Evolutionary conservation across 2,113 vertebrate genomes (phyloP).

Genomic region (Atherinomorus stipes): DNA sequence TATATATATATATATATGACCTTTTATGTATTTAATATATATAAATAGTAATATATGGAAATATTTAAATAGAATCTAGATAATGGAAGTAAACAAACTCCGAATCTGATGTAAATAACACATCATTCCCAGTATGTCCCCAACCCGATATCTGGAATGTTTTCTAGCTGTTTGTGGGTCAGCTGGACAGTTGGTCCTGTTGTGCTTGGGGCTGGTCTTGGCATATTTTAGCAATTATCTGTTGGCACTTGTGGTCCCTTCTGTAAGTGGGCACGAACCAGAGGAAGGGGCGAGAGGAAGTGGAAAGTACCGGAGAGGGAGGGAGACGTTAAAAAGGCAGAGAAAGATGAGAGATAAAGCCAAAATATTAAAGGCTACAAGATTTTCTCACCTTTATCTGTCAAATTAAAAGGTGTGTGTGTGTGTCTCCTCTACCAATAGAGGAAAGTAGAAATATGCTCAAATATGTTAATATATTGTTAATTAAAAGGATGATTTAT

Average conservation of each 20-base stretch:
- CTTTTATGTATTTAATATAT: not conserved
- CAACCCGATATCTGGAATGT: slow-evolving; percentile 62
- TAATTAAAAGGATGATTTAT: slow-evolving; percentile 32
- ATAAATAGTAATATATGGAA: slow-evolving; percentile 54
- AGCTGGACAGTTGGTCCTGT: slow-evolving; percentile 48
- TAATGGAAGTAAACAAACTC: slow-evolving; percentile 46
- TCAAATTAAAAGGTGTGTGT: slow-evolving; percentile 26
- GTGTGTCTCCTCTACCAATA: slow-evolving; percentile 24
- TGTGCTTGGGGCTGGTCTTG: slow-evolving; percentile 68
- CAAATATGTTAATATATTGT: slow-evolving; percentile 23
- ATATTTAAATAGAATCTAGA: slow-evolving; percentile 63
- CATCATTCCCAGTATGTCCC: slow-evolving; percentile 34
- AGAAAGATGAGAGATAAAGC: slow-evolving; percentile 24
- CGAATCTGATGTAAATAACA: slow-evolving; percentile 48
- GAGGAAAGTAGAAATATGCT: slow-evolving; percentile 33
- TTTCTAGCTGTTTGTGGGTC: slow-evolving; percentile 35
- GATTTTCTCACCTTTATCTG: slow-evolving; percentile 46
- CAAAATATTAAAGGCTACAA: slow-evolving; percentile 50
- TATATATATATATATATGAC: slow-evolving; percentile 36
- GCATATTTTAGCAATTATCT: slow-evolving; percentile 58
- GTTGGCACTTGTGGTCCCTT: slow-evolving; percentile 69
- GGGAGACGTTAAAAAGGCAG: slow-evolving; percentile 23
- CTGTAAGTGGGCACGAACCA: slow-evolving; percentile 32
- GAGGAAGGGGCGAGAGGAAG: slow-evolving; percentile 33
- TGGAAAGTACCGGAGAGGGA: not conserved